Conservation (phyloP, 2,113 vertebrate species). For the Trogon melanurus region DNA sequence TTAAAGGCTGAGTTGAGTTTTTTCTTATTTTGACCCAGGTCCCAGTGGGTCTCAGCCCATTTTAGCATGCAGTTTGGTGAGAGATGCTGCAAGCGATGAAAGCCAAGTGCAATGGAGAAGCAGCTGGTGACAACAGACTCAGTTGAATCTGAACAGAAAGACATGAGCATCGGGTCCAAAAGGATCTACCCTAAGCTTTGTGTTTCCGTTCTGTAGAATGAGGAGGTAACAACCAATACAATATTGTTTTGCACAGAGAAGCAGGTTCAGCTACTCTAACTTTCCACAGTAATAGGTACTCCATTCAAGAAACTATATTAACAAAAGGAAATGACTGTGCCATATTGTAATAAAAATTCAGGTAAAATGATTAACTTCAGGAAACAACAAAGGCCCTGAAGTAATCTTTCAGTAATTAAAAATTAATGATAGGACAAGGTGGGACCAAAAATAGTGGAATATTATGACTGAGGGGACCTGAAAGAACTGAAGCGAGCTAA, state of each 20-base stretch:
- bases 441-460: not conserved
- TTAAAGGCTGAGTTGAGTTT: not conserved
- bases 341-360: not conserved
- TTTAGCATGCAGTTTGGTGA: not conserved
- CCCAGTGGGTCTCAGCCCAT: rapidly evolving
- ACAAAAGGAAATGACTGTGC: not conserved
- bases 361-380: not conserved
- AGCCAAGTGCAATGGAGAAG: not conserved
- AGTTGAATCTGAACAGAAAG: not conserved
- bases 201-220: not conserved
- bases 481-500: not conserved
- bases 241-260: not conserved
- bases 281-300: not conserved
- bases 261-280: not conserved
- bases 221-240: not conserved
- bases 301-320: not conserved
- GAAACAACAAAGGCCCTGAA: not conserved
- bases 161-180: not conserved
- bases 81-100: not conserved
- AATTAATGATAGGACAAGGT: not conserved
- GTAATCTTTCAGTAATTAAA: not conserved
- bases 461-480: not conserved
- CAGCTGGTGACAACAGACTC: not conserved
- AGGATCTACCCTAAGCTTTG: not conserved
- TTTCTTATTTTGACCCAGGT: not conserved